Percentiles rank a stretch among this genome's conserved stretches.
These are phyloP conservation scores for Erebia epiphron DNA, from an alignment of 2,888 invertebrate species.

Conservation along the genomic window DNA sequence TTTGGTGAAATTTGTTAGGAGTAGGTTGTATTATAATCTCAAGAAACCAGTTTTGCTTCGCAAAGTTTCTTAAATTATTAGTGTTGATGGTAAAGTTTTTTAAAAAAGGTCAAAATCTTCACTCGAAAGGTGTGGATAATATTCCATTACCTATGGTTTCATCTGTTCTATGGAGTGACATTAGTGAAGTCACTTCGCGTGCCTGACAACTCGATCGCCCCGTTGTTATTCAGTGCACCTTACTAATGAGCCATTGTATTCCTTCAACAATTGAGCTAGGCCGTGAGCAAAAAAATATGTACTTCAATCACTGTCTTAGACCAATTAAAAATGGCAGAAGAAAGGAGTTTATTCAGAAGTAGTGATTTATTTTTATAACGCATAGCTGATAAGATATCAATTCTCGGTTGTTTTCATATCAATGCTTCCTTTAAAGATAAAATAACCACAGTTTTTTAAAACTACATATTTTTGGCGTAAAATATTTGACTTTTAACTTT, in stretches of 20 bases:
- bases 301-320: conserved; percentile 11
- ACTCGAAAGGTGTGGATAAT: too few relatives aligned
- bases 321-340: conserved; percentile 11
- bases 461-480: background rate
- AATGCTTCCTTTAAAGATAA: conserved; percentile 13
- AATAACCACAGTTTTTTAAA: background rate
- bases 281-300: conserved; percentile 6
- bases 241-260: conserved; percentile 27
- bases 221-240: conserved; percentile 16
- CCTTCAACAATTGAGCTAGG: background rate
- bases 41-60: too few relatives aligned
- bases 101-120: too few relatives aligned
- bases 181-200: conserved; percentile 48
- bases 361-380: background rate
- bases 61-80: too few relatives aligned
- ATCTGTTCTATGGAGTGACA: conserved; percentile 5
- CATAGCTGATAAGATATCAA: background rate
- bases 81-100: too few relatives aligned
- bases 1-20: too few relatives aligned
- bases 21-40: too few relatives aligned
- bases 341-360: background rate
- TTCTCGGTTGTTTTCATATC: background rate
- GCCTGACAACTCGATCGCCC: conserved; percentile 51
- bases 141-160: too few relatives aligned
- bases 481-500: background rate